Conservation (phyloP, 2,888 invertebrate genomes). For the Aphodius sticticus region DNA sequence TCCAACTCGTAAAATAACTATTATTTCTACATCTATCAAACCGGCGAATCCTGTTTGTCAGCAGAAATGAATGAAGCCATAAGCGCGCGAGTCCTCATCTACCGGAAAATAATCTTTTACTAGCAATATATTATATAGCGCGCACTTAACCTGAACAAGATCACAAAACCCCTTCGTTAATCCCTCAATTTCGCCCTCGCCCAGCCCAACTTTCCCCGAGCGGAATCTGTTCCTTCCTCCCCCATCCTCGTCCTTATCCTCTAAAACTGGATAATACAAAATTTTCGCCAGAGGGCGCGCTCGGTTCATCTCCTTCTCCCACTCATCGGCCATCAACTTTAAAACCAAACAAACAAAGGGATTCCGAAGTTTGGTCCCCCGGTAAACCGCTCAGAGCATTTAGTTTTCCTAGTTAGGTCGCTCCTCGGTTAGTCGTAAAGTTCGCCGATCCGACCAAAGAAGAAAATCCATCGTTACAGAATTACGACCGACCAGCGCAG, state of each 20-base stretch:
- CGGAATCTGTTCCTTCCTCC: neutral
- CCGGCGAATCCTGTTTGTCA: neutral
- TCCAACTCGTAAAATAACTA: neutral
- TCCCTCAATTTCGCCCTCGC: neutral
- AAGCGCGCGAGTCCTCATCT: neutral
- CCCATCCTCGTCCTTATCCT: neutral
- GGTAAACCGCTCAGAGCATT: neutral
- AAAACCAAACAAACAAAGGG: constrained; percentile 4
- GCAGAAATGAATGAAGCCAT: neutral
- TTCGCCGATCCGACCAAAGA: neutral
- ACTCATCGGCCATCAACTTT: neutral
- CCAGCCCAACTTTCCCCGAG: neutral
- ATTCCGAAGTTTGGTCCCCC: neutral
- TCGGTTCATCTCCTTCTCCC: neutral
- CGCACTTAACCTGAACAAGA: neutral
- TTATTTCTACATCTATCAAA: neutral
- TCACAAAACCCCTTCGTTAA: neutral
- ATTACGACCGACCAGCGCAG: neutral
- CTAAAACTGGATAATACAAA: neutral
- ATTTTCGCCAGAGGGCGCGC: neutral
- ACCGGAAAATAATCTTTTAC: neutral
- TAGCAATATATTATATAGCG: neutral
- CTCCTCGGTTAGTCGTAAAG: neutral
- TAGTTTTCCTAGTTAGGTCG: neutral
- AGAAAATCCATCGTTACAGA: neutral